Evolutionary conservation across 2,888 invertebrate species (phyloP).

Genomic region (Deroplatys truncata): DNA sequence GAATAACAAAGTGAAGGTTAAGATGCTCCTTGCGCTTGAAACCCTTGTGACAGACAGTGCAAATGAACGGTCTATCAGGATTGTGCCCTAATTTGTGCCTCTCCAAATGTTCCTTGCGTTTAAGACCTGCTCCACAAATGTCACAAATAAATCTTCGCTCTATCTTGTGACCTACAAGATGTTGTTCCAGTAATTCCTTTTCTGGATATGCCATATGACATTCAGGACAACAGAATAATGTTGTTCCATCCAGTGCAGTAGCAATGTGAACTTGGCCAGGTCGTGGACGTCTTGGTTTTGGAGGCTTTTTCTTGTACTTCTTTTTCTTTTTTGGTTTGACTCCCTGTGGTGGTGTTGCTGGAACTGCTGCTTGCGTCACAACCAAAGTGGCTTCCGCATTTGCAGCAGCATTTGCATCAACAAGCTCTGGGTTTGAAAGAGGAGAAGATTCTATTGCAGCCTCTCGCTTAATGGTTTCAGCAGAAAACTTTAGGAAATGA

Average conservation of each 20-base stretch:
- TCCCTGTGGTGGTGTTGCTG: conserved; percentile 22
- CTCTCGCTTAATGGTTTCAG: conserved; percentile 53
- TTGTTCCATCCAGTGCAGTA: conserved; percentile 68
- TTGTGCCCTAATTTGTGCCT: conserved; percentile 76
- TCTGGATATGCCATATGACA: conserved; percentile 79
- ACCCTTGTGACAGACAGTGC: conserved; percentile 69
- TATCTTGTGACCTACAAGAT: conserved; percentile 69
- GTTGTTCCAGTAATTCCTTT: conserved; percentile 70
- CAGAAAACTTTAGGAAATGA: conserved; percentile 61
- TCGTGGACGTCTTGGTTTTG: conserved; percentile 73
- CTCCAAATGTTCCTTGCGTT: conserved; percentile 74
- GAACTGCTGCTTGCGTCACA: conserved; percentile 4
- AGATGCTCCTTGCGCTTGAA: conserved; percentile 80
- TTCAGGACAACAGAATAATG: conserved; percentile 74
- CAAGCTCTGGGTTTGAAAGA: conserved; percentile 43
- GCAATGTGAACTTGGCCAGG: conserved; percentile 75
- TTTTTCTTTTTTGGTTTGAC: conserved; percentile 62
- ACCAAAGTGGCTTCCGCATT: conserved; percentile 5
- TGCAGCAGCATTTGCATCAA: conserved; percentile 40
- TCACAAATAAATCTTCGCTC: conserved; percentile 53
- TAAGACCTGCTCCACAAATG: conserved; percentile 49
- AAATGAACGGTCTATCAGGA: conserved; percentile 74
- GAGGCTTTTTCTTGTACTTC: conserved; percentile 75
- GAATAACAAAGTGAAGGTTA: conserved; percentile 78
- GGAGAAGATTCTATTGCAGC: conserved; percentile 47